phyloP scores from a whole-genome alignment of 2,888 invertebrate genomes.

The Sipha maydis region DNA sequence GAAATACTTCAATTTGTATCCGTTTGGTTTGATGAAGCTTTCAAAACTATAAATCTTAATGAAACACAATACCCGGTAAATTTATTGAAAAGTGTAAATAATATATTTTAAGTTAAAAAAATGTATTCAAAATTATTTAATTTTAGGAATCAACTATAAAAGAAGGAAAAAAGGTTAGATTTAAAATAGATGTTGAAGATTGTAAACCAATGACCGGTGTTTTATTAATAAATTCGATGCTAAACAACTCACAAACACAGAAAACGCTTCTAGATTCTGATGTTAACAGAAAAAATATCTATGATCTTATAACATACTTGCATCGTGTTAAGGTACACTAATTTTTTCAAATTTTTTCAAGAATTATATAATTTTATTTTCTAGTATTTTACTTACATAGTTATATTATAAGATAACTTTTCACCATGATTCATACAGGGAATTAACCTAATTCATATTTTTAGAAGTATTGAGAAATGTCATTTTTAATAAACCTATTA shows the following conservation, averaged over 20 bases:
- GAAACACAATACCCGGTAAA: constrained; percentile 63
- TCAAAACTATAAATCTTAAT: constrained; percentile 65
- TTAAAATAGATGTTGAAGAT: constrained; percentile 38
- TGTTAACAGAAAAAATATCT: constrained; percentile 46
- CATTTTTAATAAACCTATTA: too few species aligned
- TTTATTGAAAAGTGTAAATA: too few species aligned
- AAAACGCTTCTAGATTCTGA: constrained; percentile 25
- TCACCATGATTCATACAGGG: too few species aligned
- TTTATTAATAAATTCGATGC: constrained; percentile 39
- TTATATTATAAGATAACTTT: too few species aligned
- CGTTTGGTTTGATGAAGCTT: constrained; percentile 65
- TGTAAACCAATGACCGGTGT: constrained; percentile 51
- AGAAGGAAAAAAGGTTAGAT: constrained; percentile 42
- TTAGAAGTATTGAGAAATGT: too few species aligned
- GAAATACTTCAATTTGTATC: constrained; percentile 65
- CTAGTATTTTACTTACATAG: too few species aligned
- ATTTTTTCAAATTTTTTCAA: too few species aligned
- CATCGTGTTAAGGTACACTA: constrained; percentile 36
- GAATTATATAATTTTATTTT: too few species aligned
- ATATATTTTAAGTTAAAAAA: constrained; percentile 6
- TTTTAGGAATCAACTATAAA: constrained; percentile 26
- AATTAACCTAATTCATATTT: too few species aligned
- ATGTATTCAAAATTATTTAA: background rate
- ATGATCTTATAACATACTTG: constrained; percentile 40
- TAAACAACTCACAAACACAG: constrained; percentile 26